Evolutionary conservation across 1,140 invertebrate genomes (phyloP), one percentile per base, ranked within the genome.

Genomic region (Scaptomyza hsui): DNA sequence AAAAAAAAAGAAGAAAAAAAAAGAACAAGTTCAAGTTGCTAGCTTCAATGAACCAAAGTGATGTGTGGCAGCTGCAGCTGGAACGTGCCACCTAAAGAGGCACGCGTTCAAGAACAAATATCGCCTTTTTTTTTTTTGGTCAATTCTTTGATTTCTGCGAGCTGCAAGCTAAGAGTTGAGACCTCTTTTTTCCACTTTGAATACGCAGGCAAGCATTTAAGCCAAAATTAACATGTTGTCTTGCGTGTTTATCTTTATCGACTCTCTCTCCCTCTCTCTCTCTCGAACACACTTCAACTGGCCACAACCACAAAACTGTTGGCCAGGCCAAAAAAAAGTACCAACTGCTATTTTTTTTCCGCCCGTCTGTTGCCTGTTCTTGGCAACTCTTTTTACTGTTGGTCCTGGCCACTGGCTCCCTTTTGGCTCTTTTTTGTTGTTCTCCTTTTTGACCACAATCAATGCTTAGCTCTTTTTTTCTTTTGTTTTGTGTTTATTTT

Each of bases 391-490:
- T 57, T 72, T 78, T 73, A 56, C 53, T 64, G 63, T 62, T 85
- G 81, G 72, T 83, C 76, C 81, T 80, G 67, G 67, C 78, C 75
- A 83, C 65, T 82, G 57, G 71, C 72, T 55, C 68, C 26, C 26
- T 29, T 29, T 29, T 29, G 5, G 26, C 26, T 5, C 24, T 24
- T 9, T 67, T 76, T 69, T 69, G 80, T 79, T 80, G 56, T 70
- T 13, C 76, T 83, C 80, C 81, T 79, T 83, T 80, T 80, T 73
- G 80, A 85, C 80, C 80, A 75, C 80, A 85, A 86, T 85, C 81
- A 80, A 71, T 82, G 71, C 51, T 35, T 37, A 48, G 64, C 45
- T 62, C 55, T 51, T 47, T 42, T 19, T 45, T 10, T 45, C 35
- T 49, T 45, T 49, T 4, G 15, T 35, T 47, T 41, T 55, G 39